Evolutionary conservation across 2,797 vertebrate species (phyloP).

Genomic region (Sebastes iracundus): DNA sequence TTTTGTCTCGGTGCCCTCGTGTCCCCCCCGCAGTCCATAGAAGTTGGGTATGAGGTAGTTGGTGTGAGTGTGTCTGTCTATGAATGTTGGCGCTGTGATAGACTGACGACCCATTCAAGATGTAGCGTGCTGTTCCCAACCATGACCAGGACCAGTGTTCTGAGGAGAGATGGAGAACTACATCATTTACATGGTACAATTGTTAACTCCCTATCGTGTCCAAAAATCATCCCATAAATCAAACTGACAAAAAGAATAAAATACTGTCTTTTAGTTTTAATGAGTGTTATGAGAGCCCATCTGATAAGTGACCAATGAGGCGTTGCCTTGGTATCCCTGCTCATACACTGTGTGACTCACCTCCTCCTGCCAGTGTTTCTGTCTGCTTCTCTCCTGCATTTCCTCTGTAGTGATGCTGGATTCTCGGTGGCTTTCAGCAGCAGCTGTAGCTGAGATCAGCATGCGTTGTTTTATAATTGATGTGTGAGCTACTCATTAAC

Average conservation of each 20-base stretch:
- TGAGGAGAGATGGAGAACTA: background rate
- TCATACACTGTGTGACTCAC: background rate
- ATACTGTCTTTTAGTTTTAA: background rate
- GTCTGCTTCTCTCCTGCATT: background rate
- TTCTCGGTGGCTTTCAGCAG: background rate
- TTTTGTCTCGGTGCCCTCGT: too few relatives aligned
- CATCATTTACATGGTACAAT: background rate
- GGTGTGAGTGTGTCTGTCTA: too few relatives aligned
- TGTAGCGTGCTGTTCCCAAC: background rate
- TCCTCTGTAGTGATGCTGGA: background rate
- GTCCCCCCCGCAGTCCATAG: too few relatives aligned
- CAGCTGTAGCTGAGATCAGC: background rate
- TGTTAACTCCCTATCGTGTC: background rate
- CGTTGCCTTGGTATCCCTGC: background rate
- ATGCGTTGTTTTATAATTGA: slow-evolving; percentile 27
- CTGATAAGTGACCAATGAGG: background rate
- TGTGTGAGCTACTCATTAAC: slow-evolving; percentile 34
- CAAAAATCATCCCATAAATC: background rate
- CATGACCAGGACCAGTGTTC: background rate
- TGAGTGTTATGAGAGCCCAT: background rate
- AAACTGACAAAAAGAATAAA: background rate
- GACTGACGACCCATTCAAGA: too few relatives aligned
- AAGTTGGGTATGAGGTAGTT: too few relatives aligned
- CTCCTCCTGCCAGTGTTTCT: background rate
- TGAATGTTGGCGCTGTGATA: too few relatives aligned